phyloP scores from a whole-genome alignment of 2,113 vertebrate genomes.

The Coracopsis vasa region DNA sequence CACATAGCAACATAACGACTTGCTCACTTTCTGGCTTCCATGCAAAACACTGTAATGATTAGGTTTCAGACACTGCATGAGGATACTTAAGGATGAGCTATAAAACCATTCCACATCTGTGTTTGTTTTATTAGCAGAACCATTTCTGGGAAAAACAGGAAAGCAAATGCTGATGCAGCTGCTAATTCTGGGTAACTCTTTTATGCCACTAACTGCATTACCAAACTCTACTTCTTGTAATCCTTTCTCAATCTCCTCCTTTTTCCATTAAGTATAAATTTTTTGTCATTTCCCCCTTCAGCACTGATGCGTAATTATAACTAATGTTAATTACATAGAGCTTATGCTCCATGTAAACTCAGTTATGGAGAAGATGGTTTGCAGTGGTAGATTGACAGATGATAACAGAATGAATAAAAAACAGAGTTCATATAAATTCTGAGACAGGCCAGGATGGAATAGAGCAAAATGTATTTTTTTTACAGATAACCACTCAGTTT shows the following conservation, averaged over 20 bases:
- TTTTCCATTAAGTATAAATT: neutral
- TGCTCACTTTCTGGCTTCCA: slow-evolving; percentile 47
- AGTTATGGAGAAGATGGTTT: neutral
- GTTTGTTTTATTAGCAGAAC: slow-evolving; percentile 38
- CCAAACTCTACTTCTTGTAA: neutral
- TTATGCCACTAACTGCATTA: slow-evolving; percentile 6
- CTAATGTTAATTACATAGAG: neutral
- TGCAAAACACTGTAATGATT: slow-evolving; percentile 38
- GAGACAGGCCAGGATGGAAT: neutral
- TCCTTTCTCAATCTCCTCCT: neutral
- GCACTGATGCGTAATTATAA: neutral
- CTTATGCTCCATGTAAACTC: neutral
- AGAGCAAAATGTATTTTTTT: neutral
- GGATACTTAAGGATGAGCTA: slow-evolving; percentile 39
- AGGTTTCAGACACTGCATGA: slow-evolving; percentile 3
- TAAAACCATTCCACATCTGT: slow-evolving; percentile 49
- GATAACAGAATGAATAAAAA: neutral
- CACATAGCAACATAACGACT: slow-evolving; percentile 39
- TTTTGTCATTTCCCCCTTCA: neutral
- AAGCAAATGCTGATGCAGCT: slow-evolving; percentile 33
- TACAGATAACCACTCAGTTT: neutral
- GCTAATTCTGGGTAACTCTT: slow-evolving; percentile 41
- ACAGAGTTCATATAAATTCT: neutral
- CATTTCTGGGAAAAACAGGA: slow-evolving; percentile 41
- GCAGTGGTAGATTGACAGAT: neutral